Evolutionary conservation across 2,113 vertebrate species (phyloP).

Genomic region (Paradoxurus hermaphroditus): DNA sequence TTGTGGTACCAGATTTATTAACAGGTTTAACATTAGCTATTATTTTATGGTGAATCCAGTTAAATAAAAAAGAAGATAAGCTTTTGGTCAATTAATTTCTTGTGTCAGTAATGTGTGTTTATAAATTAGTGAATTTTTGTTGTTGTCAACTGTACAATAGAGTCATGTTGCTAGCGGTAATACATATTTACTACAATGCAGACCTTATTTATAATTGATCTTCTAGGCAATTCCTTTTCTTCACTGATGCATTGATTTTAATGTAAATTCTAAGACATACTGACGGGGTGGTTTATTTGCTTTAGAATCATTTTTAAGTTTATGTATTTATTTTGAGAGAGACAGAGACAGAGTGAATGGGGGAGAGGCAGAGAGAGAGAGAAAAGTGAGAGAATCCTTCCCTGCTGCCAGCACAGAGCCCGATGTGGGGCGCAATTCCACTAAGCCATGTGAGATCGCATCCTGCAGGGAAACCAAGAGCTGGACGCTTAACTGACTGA

Average conservation of each 20-base stretch:
- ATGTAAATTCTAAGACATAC: not conserved
- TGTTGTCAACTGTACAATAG: not conserved
- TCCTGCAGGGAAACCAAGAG: too few relatives aligned
- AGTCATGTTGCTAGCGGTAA: not conserved
- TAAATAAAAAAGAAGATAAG: not conserved
- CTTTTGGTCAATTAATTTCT: not conserved
- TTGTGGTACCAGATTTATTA: not conserved
- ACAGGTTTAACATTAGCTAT: not conserved
- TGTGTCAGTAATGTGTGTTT: not conserved
- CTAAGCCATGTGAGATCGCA: too few relatives aligned
- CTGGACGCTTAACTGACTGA: too few relatives aligned
- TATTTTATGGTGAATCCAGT: slow-evolving; percentile 11
- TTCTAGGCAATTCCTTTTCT: not conserved
- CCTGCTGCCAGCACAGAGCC: too few relatives aligned
- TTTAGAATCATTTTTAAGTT: not conserved
- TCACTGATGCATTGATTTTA: not conserved
- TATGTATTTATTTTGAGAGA: too few relatives aligned
- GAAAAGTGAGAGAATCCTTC: too few relatives aligned
- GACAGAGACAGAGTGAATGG: too few relatives aligned
- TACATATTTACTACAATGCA: not conserved
- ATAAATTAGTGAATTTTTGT: not conserved
- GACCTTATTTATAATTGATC: not conserved
- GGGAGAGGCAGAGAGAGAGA: too few relatives aligned
- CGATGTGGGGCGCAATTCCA: too few relatives aligned
- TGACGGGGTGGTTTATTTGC: not conserved